These are phyloP conservation scores for Cyrtodaria siliqua DNA, from an alignment of 2,888 invertebrate genomes.

Conservation along the genomic window DNA sequence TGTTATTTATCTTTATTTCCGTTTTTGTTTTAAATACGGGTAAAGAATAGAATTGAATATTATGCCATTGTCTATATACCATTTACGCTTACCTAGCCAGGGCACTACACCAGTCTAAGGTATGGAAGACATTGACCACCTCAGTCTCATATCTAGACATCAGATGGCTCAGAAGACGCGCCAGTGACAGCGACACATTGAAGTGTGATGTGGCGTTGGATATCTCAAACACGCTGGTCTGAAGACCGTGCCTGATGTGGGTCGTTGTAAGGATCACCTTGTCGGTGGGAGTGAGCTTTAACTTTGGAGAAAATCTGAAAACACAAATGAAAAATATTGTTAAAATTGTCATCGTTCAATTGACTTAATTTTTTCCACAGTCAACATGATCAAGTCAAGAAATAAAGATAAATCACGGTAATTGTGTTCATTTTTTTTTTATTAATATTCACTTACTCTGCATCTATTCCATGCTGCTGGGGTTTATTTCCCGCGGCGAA, in stretches of 20 bases:
- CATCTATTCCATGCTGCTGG: slow-evolving; percentile 45
- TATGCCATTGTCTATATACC: no score
- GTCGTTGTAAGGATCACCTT: slow-evolving; percentile 70
- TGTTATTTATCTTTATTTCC: no score
- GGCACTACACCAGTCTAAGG: slow-evolving; percentile 76
- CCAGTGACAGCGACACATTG: slow-evolving; percentile 72
- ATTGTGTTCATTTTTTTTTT: no score
- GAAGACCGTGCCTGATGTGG: slow-evolving; percentile 75
- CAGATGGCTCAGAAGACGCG: slow-evolving; percentile 70
- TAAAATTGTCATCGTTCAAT: no score
- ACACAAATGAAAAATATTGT: no score
- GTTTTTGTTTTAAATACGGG: no score
- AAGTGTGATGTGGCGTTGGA: slow-evolving; percentile 82
- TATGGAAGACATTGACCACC: slow-evolving; percentile 66
- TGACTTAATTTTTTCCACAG: no score
- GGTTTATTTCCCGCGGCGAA: slow-evolving; percentile 53
- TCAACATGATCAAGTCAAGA: no score
- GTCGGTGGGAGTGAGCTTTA: slow-evolving; percentile 76
- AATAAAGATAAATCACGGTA: no score
- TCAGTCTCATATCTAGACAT: slow-evolving; percentile 60
- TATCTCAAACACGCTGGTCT: slow-evolving; percentile 74
- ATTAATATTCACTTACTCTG: slow-evolving; percentile 2
- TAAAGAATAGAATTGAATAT: no score
- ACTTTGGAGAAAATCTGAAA: slow-evolving; percentile 72
- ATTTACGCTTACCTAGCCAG: slow-evolving; percentile 81